Base-by-base conservation (phyloP, 2,797 vertebrate species). In the Heteromormyrus szaboi region DNA sequence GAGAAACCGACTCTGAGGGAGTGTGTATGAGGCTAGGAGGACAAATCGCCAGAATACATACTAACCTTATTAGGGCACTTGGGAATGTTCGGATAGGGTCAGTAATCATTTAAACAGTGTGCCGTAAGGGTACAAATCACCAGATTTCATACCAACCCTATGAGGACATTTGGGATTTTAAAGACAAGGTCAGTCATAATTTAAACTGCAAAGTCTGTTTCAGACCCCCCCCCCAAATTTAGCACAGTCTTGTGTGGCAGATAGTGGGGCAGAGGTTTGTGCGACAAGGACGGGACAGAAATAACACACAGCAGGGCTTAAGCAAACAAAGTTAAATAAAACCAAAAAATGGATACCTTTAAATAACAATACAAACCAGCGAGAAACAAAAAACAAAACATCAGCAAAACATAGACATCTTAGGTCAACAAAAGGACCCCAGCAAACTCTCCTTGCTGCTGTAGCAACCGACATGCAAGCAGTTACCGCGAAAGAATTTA, bases 181-280 rank as follows among this genome's bases (percentile, higher is more conserved):
- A 88, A 50, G 59, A 65, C 41, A 87, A 87, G 53, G 86, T 87
- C 86, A 84, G 81, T 84, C 44, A 84, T 84, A 84, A 84, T 51
- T 51, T 84, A 48, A 84, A 84, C 81, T 46, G 76, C n/a, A 81
- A 44, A 25, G 81, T 51, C 46, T 48, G 50, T 50, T 46, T 51
- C n/a, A 25, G n/a, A 25, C 81, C 19, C 51, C 51, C 46, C 46
- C 48, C 81, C 81, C 44, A 84, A 84, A 84, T 84, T 48, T 84
- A 79, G 37, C 72, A 19, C 0, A 1, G 79, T 8, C 79, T 46
- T 44, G 41, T 84, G 79, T 25, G 46, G 72, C 72, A 79, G 72
- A 79, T 44, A 46, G 33, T 79, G 72, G 72, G 72, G 5, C 37
- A 44, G 72, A 79, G 72, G 72, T 19, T 79, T 41, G 29, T 72